These are phyloP conservation scores for Perca schrenkii DNA, from an alignment of 2,113 vertebrate genomes.

Conservation along the genomic window DNA sequence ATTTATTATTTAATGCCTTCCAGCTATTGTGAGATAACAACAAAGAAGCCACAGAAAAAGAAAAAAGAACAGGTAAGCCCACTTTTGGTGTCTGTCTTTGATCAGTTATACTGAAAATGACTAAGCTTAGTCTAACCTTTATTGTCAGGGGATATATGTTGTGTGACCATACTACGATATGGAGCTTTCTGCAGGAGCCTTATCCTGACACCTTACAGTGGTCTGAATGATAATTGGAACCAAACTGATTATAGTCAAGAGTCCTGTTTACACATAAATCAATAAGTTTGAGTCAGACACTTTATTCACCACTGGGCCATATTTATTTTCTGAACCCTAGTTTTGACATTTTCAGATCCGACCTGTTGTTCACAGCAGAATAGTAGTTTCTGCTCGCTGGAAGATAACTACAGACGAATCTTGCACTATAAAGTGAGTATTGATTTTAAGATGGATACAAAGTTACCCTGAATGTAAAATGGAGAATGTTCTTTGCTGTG, in stretches of 20 bases:
- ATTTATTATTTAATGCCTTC: constrained; percentile 37
- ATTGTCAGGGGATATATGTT: neutral
- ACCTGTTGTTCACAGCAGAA: constrained; percentile 85
- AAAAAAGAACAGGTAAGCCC: constrained; percentile 77
- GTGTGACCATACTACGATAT: neutral
- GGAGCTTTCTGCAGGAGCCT: neutral
- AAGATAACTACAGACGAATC: constrained; percentile 76
- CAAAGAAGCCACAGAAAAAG: constrained; percentile 82
- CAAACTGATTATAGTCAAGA: neutral
- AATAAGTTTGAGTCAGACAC: neutral
- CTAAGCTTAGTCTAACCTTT: neutral
- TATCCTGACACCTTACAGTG: neutral
- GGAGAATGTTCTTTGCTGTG: neutral
- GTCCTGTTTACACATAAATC: neutral
- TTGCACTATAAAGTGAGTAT: constrained; percentile 84
- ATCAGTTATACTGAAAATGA: neutral
- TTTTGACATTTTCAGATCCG: constrained; percentile 80
- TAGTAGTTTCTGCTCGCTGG: constrained; percentile 86
- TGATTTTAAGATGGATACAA: constrained; percentile 47
- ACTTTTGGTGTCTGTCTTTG: neutral
- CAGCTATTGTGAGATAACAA: constrained; percentile 83
- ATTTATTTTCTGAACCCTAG: neutral
- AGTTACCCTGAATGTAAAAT: neutral
- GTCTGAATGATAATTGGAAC: neutral
- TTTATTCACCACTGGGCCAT: neutral